These are phyloP conservation scores for Orthonevra nobilis DNA, from an alignment of 2,888 invertebrate species.

Conservation along the genomic window DNA sequence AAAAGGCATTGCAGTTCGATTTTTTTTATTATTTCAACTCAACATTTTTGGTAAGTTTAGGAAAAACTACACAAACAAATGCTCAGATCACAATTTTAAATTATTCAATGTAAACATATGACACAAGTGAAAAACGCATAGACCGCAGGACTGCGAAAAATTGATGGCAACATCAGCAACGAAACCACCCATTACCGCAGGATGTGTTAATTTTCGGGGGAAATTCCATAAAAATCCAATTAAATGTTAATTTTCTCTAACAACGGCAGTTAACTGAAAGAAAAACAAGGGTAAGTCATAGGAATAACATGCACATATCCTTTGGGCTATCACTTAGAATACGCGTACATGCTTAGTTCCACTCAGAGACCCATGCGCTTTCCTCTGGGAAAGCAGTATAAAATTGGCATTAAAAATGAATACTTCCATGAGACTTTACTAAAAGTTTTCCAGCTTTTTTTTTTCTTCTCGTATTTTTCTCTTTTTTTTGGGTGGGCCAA, in stretches of 20 bases:
- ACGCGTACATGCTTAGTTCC: constrained; percentile 47
- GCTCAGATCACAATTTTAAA: too few relatives aligned
- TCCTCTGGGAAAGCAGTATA: constrained; percentile 49
- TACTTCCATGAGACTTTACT: constrained; percentile 60
- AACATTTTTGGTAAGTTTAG: too few relatives aligned
- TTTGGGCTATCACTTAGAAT: constrained; percentile 23
- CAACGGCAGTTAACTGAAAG: constrained; percentile 27
- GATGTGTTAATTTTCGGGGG: constrained; percentile 43
- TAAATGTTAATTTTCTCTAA: constrained; percentile 52
- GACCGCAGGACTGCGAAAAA: too few relatives aligned
- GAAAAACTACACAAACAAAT: too few relatives aligned
- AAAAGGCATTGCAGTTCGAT: too few relatives aligned
- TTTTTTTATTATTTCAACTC: too few relatives aligned
- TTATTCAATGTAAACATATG: too few relatives aligned
- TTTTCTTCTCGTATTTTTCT: constrained; percentile 6
- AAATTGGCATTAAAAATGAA: constrained; percentile 68
- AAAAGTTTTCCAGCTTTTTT: constrained; percentile 50
- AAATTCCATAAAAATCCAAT: constrained; percentile 54
- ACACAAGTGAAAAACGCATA: too few relatives aligned
- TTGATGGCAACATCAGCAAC: too few relatives aligned
- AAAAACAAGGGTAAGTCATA: constrained; percentile 43
- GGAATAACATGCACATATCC: constrained; percentile 9
- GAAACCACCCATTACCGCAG: constrained; percentile 22
- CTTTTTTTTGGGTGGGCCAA: constrained; percentile 25
- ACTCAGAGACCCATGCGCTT: constrained; percentile 7